phyloP scores from a whole-genome alignment of 2,113 vertebrate genomes.

The Pedionomus torquatus region DNA sequence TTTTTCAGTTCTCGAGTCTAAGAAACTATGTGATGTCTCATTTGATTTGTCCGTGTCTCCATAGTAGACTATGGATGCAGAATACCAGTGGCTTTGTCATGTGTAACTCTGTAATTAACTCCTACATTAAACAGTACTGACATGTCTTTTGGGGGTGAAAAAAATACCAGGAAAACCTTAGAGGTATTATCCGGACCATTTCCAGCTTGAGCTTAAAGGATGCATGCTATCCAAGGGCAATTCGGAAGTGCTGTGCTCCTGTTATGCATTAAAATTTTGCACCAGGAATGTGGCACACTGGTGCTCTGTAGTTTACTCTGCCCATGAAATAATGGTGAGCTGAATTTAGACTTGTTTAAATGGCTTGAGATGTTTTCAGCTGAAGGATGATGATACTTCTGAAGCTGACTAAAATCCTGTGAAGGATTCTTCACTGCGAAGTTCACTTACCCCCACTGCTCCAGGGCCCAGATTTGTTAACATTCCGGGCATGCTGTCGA shows the following conservation, averaged over 20 bases:
- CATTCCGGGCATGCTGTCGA: not conserved
- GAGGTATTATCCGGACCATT: not conserved
- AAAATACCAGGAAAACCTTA: not conserved
- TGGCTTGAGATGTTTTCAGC: not conserved
- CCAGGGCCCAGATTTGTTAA: not conserved
- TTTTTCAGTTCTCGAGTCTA: not conserved
- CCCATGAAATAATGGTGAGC: not conserved
- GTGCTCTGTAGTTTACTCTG: not conserved
- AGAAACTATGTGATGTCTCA: not conserved
- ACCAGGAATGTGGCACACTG: not conserved
- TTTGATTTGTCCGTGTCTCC: not conserved
- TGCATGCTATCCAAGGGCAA: not conserved
- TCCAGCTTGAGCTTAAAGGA: not conserved
- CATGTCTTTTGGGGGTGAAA: not conserved
- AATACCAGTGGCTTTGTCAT: not conserved
- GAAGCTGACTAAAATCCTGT: not conserved
- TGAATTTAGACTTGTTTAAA: not conserved
- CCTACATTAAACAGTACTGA: not conserved
- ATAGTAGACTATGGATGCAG: not conserved
- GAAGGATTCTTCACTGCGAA: not conserved
- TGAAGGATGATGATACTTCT: not conserved
- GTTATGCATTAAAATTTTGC: not conserved
- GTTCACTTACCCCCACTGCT: not conserved
- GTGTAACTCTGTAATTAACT: not conserved
- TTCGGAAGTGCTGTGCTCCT: not conserved